A percentile compares a stretch with the other conserved stretches of the same genome.
These are phyloP conservation scores for Nomada lathburiana DNA, from an alignment of 2,888 invertebrate species.

Conservation along the genomic window DNA sequence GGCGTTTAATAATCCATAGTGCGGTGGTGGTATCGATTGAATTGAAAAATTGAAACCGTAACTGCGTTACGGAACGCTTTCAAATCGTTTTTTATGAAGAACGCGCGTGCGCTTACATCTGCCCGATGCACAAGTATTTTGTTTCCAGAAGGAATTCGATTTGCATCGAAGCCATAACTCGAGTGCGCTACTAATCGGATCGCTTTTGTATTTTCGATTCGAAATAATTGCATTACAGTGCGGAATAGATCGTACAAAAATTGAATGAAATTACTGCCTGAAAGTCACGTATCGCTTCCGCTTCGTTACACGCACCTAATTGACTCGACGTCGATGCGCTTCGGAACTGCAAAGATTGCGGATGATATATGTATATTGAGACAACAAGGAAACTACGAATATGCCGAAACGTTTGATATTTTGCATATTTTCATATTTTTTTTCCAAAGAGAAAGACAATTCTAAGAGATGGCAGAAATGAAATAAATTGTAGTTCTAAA, in stretches of 20 bases:
- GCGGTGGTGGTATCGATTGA: neutral
- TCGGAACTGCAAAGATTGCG: too few relatives aligned
- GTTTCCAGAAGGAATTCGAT: neutral
- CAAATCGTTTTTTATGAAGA: constrained; percentile 38
- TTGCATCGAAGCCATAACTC: neutral
- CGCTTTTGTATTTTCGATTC: neutral
- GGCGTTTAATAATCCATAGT: constrained; percentile 33
- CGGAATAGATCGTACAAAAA: too few relatives aligned
- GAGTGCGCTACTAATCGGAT: neutral
- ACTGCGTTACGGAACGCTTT: constrained; percentile 25
- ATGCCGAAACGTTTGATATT: neutral
- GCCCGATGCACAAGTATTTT: neutral
- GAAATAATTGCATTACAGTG: neutral
- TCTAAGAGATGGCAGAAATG: neutral
- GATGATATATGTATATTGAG: neutral
- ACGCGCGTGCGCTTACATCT: neutral
- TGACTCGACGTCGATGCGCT: too few relatives aligned
- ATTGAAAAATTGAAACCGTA: constrained; percentile 16
- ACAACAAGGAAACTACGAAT: neutral
- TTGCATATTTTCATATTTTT: neutral
- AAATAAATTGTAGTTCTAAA: neutral
- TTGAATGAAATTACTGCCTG: too few relatives aligned
- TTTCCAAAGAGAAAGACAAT: too few relatives aligned
- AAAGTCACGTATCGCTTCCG: too few relatives aligned
- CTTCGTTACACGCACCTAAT: too few relatives aligned